A percentile compares a stretch with the other conserved stretches of the same genome.
Conservation (phyloP, 1,140 invertebrate species). For the Mamestra configurata region DNA sequence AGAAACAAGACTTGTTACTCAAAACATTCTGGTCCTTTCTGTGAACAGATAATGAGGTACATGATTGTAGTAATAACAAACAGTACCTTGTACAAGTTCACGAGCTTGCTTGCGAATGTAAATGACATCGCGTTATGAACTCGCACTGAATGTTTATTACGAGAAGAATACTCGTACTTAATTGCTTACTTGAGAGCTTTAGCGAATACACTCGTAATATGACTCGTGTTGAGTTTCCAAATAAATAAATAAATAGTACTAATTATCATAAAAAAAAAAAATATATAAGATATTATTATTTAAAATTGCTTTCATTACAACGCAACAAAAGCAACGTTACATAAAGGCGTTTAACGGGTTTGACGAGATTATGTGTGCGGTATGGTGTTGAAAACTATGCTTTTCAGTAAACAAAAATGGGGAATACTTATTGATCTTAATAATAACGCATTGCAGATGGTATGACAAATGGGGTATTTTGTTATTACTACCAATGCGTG, state of each 20-base stretch:
- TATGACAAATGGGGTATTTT: too few relatives aligned
- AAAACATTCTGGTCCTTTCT: background rate
- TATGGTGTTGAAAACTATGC: too few relatives aligned
- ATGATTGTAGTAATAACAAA: constrained; percentile 15
- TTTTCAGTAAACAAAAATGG: too few relatives aligned
- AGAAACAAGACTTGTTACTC: constrained; percentile 1
- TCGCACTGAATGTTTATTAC: background rate
- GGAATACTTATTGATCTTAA: too few relatives aligned
- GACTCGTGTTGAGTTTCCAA: too few relatives aligned
- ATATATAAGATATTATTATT: too few relatives aligned
- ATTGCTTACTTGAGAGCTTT: constrained; percentile 19
- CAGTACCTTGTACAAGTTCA: background rate
- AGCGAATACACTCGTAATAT: constrained; percentile 2
- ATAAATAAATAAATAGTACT: too few relatives aligned
- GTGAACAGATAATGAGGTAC: constrained; percentile 26
- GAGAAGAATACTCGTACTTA: constrained; percentile 9
- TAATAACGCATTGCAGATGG: too few relatives aligned
- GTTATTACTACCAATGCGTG: too few relatives aligned
- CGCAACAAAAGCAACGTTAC: too few relatives aligned
- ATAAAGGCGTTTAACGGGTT: background rate
- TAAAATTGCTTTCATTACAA: constrained; percentile 1
- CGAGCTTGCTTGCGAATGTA: constrained; percentile 11
- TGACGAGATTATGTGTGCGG: too few relatives aligned
- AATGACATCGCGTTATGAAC: constrained; percentile 24
- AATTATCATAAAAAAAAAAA: too few relatives aligned